These are phyloP conservation scores for Ceuthmochares aereus DNA, from an alignment of 2,113 vertebrate species.

Conservation along the genomic window DNA sequence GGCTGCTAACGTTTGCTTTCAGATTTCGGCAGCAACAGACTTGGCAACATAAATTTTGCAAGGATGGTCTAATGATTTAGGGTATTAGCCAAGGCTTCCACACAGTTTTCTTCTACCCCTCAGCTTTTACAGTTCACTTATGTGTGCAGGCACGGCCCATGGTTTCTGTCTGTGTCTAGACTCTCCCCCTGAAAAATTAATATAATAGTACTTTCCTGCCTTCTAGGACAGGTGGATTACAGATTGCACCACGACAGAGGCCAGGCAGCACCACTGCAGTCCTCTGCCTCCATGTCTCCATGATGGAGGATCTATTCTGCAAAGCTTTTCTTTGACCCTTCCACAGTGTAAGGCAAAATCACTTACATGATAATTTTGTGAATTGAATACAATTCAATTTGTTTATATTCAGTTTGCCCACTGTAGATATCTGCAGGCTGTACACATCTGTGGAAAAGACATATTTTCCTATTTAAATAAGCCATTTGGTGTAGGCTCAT, in stretches of 20 bases:
- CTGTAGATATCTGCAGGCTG: not conserved
- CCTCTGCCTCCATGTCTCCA: not conserved
- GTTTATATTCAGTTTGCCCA: not conserved
- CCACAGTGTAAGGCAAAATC: not conserved
- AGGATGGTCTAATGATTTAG: not conserved
- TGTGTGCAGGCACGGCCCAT: rapidly evolving
- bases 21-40: conserved; percentile 25
- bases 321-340: not conserved
- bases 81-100: not conserved
- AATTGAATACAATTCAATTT: not conserved
- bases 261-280: not conserved
- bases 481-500: not conserved
- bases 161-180: not conserved
- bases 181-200: not conserved
- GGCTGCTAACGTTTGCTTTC: conserved; percentile 55
- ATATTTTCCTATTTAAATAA: not conserved
- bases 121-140: not conserved
- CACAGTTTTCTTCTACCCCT: not conserved
- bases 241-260: not conserved
- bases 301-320: not conserved
- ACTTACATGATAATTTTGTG: not conserved
- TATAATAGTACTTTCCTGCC: not conserved
- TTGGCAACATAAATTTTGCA: conserved; percentile 27
- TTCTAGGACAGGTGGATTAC: not conserved
- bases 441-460: not conserved